These are phyloP conservation scores for Papilio elwesi DNA, from an alignment of 2,888 invertebrate genomes.

Conservation along the genomic window DNA sequence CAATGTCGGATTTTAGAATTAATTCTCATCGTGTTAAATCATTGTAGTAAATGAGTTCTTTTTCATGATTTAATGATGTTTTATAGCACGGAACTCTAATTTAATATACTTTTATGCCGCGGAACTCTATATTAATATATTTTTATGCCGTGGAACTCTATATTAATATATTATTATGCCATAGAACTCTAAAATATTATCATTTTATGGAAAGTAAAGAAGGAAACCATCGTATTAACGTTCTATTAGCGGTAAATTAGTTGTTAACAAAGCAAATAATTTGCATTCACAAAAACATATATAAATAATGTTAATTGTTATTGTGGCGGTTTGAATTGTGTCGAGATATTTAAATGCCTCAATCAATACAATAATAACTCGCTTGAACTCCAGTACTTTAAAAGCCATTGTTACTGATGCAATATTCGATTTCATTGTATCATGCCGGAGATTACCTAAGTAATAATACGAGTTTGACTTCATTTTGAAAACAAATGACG, in stretches of 20 bases:
- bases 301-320: background rate
- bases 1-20: background rate
- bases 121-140: background rate
- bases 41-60: background rate
- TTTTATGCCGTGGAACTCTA: background rate
- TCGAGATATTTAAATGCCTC: background rate
- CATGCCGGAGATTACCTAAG: background rate
- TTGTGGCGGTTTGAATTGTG: background rate
- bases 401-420: background rate
- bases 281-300: background rate
- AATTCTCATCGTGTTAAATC: background rate
- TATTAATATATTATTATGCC: no score
- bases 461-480: background rate
- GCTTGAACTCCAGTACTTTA: background rate
- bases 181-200: no score
- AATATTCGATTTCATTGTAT: background rate
- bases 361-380: constrained; percentile 8
- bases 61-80: no score
- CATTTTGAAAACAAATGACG: background rate
- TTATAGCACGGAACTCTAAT: no score
- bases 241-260: background rate
- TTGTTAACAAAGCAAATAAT: background rate
- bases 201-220: background rate
- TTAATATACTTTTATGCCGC: no score
- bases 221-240: background rate